Evolutionary conservation across 2,113 vertebrate genomes (phyloP), one percentile per base, ranked within the genome.

Genomic region (Marmota flaviventris): DNA sequence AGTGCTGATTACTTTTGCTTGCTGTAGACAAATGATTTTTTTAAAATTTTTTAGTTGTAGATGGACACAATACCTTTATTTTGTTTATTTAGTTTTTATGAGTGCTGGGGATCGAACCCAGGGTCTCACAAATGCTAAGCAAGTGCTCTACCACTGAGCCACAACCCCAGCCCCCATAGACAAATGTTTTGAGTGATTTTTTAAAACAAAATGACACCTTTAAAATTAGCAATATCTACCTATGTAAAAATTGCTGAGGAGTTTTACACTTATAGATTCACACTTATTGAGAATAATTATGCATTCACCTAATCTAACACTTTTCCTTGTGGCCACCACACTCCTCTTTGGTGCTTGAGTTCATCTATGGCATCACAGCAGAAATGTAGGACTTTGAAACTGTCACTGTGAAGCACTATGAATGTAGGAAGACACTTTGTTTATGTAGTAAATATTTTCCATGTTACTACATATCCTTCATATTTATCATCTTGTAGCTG

Each of bases 1-100:
- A 87, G 83, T 84, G 56, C 37, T 87, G 51, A 78, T 84, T 94
- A 89, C 34, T n/a, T 27, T 63, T 78, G 94, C 45, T 94, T 88
- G 32, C 78, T 85, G 73, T 58, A 73, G 83, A 73, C 25, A 77
- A 20, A 83, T 77, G 22, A 83, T 93, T 72, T 83, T 51, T 51
- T 51, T 51, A 2, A 0, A 51, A 13, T 51, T 51, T 51, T 51
- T 51, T 51, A 51, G 48, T 51, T 51, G 48, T 51, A 51, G 12
- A 51, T 51, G 11, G 11, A 51, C 48, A 51, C 48, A 51, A 51
- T 51, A 51, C 48, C 11, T 51, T 51, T 51, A 51, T 51, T 51
- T 51, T 51, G 48, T 51, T 51, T 51, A 51, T 51, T 51, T 51
- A 51, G 48, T 13, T 51, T 45, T 51, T 51, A 51, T 51, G 48